These are phyloP conservation scores for Galerucella nymphaeae DNA, from an alignment of 2,888 invertebrate species.

Conservation along the genomic window DNA sequence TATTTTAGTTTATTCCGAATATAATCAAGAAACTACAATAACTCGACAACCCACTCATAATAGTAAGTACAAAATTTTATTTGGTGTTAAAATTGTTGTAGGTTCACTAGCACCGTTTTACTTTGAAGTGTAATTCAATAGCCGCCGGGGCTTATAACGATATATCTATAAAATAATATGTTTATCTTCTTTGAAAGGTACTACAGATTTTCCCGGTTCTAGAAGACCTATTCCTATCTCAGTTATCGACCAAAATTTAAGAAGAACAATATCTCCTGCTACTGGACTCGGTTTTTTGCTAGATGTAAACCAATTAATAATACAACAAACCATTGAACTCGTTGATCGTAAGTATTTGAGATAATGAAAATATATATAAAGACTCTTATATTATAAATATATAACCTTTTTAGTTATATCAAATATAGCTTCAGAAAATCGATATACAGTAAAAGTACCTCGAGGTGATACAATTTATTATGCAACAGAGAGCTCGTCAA, in stretches of 20 bases:
- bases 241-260: constrained; percentile 69
- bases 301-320: constrained; percentile 75
- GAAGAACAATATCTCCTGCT: constrained; percentile 71
- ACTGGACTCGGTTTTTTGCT: constrained; percentile 78
- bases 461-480: constrained; percentile 81
- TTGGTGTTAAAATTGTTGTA: no score
- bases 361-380: not conserved
- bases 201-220: constrained; percentile 46
- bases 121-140: no score
- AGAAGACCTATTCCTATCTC: constrained; percentile 71
- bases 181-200: not conserved
- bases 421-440: constrained; percentile 75
- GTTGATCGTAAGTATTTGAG: constrained; percentile 71
- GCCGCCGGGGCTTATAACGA: not conserved
- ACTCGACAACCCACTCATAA: constrained; percentile 21
- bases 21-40: constrained; percentile 15
- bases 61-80: constrained; percentile 12
- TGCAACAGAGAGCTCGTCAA: constrained; percentile 75
- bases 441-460: constrained; percentile 78
- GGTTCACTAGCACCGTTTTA: no score
- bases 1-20: constrained; percentile 10
- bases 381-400: not conserved
- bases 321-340: constrained; percentile 84
- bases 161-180: not conserved
- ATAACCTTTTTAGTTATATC: constrained; percentile 67